Evolutionary conservation across 2,113 vertebrate species (phyloP).

Genomic region (Percina caprodes): DNA sequence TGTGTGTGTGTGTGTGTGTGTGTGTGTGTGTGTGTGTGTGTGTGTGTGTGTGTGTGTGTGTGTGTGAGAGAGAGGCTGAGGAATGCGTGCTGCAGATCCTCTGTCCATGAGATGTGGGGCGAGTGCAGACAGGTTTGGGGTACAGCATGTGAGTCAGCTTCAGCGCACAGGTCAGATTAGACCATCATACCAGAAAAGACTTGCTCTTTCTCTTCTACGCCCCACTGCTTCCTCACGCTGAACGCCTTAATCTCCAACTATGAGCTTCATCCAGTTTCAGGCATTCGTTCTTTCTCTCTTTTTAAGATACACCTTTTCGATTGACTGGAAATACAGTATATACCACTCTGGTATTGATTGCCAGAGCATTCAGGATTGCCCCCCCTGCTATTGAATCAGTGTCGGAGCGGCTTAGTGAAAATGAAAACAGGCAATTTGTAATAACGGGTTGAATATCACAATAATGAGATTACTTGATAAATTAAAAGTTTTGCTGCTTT

Average conservation of each 20-base stretch:
- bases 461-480: too few species aligned
- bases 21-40: too few species aligned
- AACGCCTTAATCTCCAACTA: slow-evolving; percentile 19
- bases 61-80: too few species aligned
- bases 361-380: background rate
- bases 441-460: too few species aligned
- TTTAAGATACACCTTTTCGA: background rate
- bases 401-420: background rate
- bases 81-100: slow-evolving; percentile 88
- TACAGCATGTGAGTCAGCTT: slow-evolving; percentile 77
- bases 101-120: slow-evolving; percentile 83
- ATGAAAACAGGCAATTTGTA: too few species aligned
- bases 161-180: slow-evolving; percentile 78
- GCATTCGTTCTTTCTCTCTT: background rate
- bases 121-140: slow-evolving; percentile 85
- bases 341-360: background rate
- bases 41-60: too few species aligned
- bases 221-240: slow-evolving; percentile 26
- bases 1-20: too few species aligned
- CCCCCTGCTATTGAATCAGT: background rate
- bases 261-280: background rate
- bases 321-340: background rate
- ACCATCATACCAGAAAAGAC: slow-evolving; percentile 73
- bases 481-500: too few species aligned
- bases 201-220: slow-evolving; percentile 45